Evolutionary conservation across 2,888 invertebrate genomes (phyloP), one percentile per base, ranked within the genome.

Genomic region (Biston betularia): DNA sequence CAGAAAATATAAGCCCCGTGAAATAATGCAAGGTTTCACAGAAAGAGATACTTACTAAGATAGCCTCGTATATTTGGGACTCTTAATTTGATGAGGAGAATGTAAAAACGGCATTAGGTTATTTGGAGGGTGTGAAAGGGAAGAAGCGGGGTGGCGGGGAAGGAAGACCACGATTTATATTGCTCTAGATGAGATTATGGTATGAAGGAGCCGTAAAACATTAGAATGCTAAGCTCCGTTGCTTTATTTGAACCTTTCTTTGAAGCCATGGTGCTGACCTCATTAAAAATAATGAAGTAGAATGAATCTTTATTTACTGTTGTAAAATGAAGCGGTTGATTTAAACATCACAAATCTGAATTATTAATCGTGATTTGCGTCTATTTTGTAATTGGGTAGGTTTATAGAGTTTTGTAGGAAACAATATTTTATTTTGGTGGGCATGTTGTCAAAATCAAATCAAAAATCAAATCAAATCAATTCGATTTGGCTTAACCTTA

Each of bases 51-150:
- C 65, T 74, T 68, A 85, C 83, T 80, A 81, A 84, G 84, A 89
- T 88, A 86, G 78, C 79, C 81, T 81, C 83, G 79, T 84, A 86
- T 84, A 86, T 84, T 84, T 86, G 82, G 79, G 80, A 77, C 81
- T 85, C 85, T 88, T 89, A 88, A 89, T 89, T 89, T 88, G 86
- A 89, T 86, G 87, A 87, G 81, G 75, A 76, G 83, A 84, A 86
- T 87, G 87, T 88, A 88, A 89, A 89, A 89, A 86, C 79, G 83
- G 80, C 84, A 81, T 87, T 86, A 86, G 81, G 81, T 84, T 85
- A 87, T 82, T 78, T 71, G 75, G 71, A 72, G 77, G 80, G 77
- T 77, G 79, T 70, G 74, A 65, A 70, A 63, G 48, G 48, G 73
- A 44, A 65, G 34, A 12, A 56, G 59, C 46, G 67, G 62, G 73